Evolutionary conservation across 2,888 invertebrate genomes (phyloP), one percentile per base, ranked within the genome.

Genomic region (Torymus aiolomorphi): DNA sequence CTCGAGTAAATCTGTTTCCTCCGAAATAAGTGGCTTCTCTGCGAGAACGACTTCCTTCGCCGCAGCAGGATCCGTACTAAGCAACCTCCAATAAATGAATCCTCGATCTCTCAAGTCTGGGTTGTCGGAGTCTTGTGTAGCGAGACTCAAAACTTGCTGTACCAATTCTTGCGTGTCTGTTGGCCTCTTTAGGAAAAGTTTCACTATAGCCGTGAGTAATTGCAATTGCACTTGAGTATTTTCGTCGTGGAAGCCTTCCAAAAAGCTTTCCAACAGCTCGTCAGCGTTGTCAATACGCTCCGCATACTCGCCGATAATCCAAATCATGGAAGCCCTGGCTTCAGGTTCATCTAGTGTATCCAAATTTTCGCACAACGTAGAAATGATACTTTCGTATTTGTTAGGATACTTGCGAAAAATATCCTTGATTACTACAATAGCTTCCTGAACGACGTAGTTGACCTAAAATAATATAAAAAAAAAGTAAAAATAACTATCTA

Each of bases 271-370:
- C 20, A 99, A 92, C 49, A 99, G 92, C 88, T 99, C 99, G 88
- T 99, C 99, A 0, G 99, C 99, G 90, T 99, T 99, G 91, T 99
- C 99, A 85, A 99, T 99, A 84, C 99, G 95, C 90, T 99, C 99
- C 0, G 99, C 99, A 91, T 99, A 99, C 91, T 99, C 99, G 20
- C 98, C 99, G 83, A 96, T 96, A 76, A 96, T 96, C 96, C 96
- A 96, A 16, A 96, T 99, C 99, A 99, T 99, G 10, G 98, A 98
- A 4, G 99, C 99, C 85, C 99, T 93, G 0, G 99, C 99, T 90
- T 99, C 99, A 0, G 99, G 99, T 89, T 99, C 99, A 90, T 99
- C 99, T 81, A 99, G 91, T 0, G 99, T 99, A 88, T 99, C 99
- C 84, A 99, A 91, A 92, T 99, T 99, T 92, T 99, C 99, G 90